phyloP scores from a whole-genome alignment of 2,797 vertebrate species.

The Trachops cirrhosus region DNA sequence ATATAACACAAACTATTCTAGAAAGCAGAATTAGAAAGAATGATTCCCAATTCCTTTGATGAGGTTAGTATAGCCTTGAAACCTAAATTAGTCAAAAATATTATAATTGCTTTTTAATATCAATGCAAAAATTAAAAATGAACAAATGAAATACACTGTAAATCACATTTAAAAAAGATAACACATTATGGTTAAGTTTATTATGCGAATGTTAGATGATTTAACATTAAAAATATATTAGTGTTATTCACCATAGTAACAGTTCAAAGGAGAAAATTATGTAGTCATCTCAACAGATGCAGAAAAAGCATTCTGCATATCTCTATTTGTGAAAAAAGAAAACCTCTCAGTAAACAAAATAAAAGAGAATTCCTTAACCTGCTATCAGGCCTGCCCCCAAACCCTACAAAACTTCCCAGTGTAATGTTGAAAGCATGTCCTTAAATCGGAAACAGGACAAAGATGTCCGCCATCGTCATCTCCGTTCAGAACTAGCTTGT shows the following conservation, averaged over 20 bases:
- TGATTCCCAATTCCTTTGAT: neutral
- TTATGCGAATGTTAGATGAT: neutral
- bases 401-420: neutral
- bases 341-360: neutral
- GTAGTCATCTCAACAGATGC: neutral
- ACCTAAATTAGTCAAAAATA: neutral
- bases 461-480: neutral
- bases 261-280: neutral
- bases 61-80: neutral
- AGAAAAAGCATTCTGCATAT: neutral
- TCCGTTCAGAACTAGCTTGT: neutral
- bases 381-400: neutral
- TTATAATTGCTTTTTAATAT: neutral
- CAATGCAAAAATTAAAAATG: neutral
- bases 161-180: neutral
- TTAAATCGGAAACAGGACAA: neutral
- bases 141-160: neutral
- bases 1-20: neutral
- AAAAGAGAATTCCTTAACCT: neutral
- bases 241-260: neutral
- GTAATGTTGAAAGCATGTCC: neutral
- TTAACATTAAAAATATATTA: neutral
- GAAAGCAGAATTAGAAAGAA: neutral
- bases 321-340: neutral
- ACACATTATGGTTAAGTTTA: neutral